phyloP scores from a whole-genome alignment of 2,113 vertebrate species.

The Gymnorhina tibicen region DNA sequence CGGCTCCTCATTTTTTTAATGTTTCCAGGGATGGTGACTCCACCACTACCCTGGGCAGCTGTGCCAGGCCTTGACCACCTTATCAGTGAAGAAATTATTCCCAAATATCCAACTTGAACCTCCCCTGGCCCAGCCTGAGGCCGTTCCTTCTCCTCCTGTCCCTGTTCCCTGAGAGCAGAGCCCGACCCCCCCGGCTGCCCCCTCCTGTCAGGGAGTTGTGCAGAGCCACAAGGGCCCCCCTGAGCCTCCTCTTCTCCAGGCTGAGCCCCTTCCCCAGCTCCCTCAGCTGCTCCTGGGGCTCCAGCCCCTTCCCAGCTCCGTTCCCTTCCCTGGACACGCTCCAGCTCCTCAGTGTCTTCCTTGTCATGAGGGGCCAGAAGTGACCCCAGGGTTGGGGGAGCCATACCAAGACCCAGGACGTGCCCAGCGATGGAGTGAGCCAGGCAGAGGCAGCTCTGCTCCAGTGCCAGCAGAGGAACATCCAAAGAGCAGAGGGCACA shows the following conservation, averaged over 20 bases:
- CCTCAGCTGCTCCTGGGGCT: background rate
- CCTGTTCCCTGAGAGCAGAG: background rate
- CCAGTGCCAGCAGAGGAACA: background rate
- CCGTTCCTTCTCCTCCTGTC: background rate
- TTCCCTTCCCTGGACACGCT: rapidly evolving
- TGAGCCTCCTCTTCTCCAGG: background rate
- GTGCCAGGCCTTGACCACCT: background rate
- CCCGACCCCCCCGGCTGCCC: background rate
- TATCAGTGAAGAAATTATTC: background rate
- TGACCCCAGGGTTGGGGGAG: background rate
- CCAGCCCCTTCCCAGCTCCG: rapidly evolving
- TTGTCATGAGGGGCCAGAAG: background rate
- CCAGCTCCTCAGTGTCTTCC: rapidly evolving
- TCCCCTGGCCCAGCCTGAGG: background rate
- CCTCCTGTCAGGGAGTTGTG: background rate
- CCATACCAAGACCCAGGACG: background rate
- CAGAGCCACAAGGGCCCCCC: background rate
- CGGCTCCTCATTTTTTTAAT: rapidly evolving
- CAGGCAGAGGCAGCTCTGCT: background rate
- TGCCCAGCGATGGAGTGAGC: background rate
- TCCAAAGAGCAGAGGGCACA: background rate
- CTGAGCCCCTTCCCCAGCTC: background rate
- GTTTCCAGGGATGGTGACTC: rapidly evolving
- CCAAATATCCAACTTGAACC: rapidly evolving
- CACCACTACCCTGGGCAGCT: background rate